Base-by-base conservation (phyloP, 2,797 vertebrate genomes). In the Sphenopsis melanotis region DNA sequence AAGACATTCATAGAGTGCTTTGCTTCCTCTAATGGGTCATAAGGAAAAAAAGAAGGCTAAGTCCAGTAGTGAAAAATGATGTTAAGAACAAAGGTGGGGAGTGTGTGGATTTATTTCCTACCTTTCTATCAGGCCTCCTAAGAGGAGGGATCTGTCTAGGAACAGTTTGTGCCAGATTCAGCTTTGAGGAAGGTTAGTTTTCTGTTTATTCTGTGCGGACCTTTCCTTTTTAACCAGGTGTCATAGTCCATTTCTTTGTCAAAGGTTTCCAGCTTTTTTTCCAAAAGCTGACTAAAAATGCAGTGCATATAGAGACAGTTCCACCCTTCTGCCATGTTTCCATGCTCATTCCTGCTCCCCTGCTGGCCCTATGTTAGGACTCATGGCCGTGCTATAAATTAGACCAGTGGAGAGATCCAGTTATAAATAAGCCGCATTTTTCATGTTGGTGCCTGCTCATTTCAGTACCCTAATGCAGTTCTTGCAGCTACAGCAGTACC, bases 281-380 rank as follows among this genome's bases (percentile, higher is more conserved):
- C 17, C 41, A 70, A 61, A 61, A 60, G 50, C 53, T 79, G 78
- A 32, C 52, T 65, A 44, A 55, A 85, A 87, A 56, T 56, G 30
- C 32, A 60, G 2, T 8, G 11, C 37, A 30, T 46, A 15, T 2
- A 88, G 42, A 53, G n/a, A 26, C 9, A 65, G 11, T 76, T 72
- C 46, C 50, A 83, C 22, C 21, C 49, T 89, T 79, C 56, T 74
- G 56, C 60, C 17, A 8, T 32, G 12, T 44, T 60, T 76, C 34
- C 49, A 6, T 56, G 27, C 15, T 66, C 34, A 5, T 74, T 91
- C 41, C 56, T 87, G 44, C 18, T 55, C 11, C 22, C 17, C 1
- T 0, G 0, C 59, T 69, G 49, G 30, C 60, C 52, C 39, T 47
- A 1, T 2, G 1, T 63, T 41, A 77, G 29, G 29, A 55, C 49